phyloP scores from a whole-genome alignment of 1,140 invertebrate genomes.

The Lepidotrigona ventralis region DNA sequence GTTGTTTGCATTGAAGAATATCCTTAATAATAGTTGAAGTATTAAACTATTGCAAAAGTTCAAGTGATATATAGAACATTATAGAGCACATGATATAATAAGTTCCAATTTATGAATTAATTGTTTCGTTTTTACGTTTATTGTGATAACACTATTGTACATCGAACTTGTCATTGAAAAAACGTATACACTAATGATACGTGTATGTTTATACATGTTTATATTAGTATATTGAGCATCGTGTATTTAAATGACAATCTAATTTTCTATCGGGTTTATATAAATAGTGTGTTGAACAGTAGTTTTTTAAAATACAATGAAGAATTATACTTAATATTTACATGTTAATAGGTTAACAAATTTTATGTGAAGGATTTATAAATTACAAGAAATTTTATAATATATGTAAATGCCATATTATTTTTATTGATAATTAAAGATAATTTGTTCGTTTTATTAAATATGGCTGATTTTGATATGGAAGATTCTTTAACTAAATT shows the following conservation, averaged over 20 bases:
- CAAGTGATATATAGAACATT: too few species aligned
- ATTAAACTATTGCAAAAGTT: background rate
- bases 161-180: background rate
- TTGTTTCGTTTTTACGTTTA: background rate
- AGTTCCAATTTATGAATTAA: background rate
- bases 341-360: background rate
- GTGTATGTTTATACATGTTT: background rate
- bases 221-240: background rate
- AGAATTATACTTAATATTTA: background rate
- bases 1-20: background rate
- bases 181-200: background rate
- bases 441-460: background rate
- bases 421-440: background rate
- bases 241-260: background rate
- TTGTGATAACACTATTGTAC: background rate
- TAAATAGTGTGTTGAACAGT: background rate
- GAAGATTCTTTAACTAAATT: conserved; percentile 53
- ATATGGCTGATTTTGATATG: conserved; percentile 34
- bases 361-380: background rate
- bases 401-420: background rate
- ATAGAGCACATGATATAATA: background rate
- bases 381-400: background rate
- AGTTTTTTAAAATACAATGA: background rate
- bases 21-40: background rate
- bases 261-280: background rate